phyloP scores from a whole-genome alignment of 2,797 vertebrate genomes.

The Podargus strigoides region DNA sequence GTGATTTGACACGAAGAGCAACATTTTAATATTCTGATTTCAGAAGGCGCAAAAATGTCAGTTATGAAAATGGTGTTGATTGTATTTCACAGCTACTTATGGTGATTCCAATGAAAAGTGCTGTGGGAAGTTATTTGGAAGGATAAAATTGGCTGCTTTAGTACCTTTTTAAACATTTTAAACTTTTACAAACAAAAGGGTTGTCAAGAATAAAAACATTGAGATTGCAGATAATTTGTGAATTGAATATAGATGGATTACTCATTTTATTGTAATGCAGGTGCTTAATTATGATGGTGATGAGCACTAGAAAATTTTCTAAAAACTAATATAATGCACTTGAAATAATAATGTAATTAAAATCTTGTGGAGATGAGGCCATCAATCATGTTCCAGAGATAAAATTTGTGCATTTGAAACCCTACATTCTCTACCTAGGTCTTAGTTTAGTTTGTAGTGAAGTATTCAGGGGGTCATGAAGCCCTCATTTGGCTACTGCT shows the following conservation, averaged over 20 bases:
- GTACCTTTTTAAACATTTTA: constrained; percentile 38
- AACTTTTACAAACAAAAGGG: constrained; percentile 6
- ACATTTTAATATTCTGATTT: constrained; percentile 37
- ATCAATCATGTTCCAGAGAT: neutral
- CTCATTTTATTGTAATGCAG: neutral
- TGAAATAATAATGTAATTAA: constrained; percentile 13
- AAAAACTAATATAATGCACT: neutral
- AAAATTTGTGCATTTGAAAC: neutral
- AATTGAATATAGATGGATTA: neutral
- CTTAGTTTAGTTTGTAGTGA: neutral
- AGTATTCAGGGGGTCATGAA: neutral
- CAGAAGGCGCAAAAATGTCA: constrained; percentile 19
- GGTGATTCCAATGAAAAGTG: constrained; percentile 30
- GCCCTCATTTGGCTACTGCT: neutral
- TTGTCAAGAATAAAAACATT: neutral
- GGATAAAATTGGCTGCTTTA: constrained; percentile 23
- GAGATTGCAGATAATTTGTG: neutral
- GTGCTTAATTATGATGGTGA: neutral
- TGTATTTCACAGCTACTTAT: constrained; percentile 56
- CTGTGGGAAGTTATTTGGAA: constrained; percentile 48
- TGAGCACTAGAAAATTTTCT: neutral
- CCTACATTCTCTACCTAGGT: neutral
- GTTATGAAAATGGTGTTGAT: constrained; percentile 48
- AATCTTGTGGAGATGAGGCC: neutral
- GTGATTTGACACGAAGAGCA: neutral